These are phyloP conservation scores for Dicrurus megarhynchus DNA, from an alignment of 2,113 vertebrate species.

Conservation along the genomic window DNA sequence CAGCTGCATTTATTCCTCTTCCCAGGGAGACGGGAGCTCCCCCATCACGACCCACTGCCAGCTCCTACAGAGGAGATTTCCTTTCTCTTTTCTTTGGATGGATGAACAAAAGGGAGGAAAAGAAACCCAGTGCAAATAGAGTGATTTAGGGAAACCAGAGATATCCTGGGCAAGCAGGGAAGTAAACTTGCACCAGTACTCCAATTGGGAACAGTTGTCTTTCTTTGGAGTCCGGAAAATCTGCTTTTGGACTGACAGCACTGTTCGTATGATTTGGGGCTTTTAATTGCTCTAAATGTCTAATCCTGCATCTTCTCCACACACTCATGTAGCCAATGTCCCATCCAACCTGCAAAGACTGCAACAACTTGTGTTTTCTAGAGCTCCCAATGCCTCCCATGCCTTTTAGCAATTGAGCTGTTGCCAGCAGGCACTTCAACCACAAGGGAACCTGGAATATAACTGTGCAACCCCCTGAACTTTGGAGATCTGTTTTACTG, in stretches of 20 bases:
- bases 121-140: background rate
- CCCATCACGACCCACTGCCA: background rate
- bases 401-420: background rate
- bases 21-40: background rate
- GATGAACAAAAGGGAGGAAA: background rate
- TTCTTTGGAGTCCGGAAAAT: background rate
- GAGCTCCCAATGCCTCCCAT: background rate
- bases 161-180: background rate
- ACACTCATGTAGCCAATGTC: background rate
- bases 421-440: background rate
- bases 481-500: background rate
- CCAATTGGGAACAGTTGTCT: rapidly evolving
- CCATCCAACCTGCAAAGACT: background rate
- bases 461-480: background rate
- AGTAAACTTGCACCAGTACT: background rate
- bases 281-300: background rate
- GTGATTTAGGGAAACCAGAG: background rate
- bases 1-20: background rate
- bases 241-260: background rate
- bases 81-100: background rate
- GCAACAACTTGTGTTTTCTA: background rate
- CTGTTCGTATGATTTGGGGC: background rate
- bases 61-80: background rate
- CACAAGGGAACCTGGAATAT: background rate
- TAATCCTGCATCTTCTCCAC: background rate